Conservation (phyloP, 1,140 invertebrate species). For the Diuraphis noxia region DNA sequence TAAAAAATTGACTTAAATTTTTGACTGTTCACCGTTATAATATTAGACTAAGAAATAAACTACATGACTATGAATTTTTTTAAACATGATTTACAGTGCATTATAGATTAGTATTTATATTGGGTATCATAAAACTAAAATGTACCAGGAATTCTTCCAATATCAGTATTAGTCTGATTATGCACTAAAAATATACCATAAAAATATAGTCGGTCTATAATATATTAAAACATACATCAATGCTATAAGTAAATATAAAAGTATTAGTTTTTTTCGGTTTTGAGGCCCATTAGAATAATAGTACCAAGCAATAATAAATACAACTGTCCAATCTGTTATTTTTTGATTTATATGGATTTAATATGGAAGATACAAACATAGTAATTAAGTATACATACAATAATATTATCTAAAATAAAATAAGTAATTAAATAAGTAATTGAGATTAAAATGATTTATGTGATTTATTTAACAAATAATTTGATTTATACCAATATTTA, state of each 20-base stretch:
- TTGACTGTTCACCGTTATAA: background rate
- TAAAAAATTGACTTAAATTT: background rate
- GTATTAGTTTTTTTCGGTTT: background rate
- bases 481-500: background rate
- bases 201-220: background rate
- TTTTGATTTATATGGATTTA: too few relatives aligned
- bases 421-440: too few relatives aligned
- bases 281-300: background rate
- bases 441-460: too few relatives aligned
- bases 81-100: background rate
- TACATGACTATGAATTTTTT: background rate
- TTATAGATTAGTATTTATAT: background rate
- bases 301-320: background rate
- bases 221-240: background rate
- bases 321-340: too few relatives aligned
- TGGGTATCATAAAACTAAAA: background rate
- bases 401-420: too few relatives aligned
- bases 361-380: too few relatives aligned
- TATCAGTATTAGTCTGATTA: background rate
- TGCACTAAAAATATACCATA: background rate
- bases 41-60: background rate
- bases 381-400: too few relatives aligned
- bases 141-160: background rate
- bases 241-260: background rate
- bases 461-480: too few relatives aligned